phyloP scores from a whole-genome alignment of 1,140 invertebrate genomes.

The Pogonus chalceus region DNA sequence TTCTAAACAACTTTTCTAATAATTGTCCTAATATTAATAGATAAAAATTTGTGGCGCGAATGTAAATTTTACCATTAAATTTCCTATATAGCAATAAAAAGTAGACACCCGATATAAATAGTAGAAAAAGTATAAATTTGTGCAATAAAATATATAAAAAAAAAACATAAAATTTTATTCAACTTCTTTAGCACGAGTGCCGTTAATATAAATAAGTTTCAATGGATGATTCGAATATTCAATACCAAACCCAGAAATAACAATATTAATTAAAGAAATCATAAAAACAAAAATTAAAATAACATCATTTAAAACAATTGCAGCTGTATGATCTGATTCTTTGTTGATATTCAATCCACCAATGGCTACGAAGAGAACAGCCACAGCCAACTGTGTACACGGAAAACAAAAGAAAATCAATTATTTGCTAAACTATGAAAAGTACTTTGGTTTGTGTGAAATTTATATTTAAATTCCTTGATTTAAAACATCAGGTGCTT shows the following conservation, averaged over 20 bases:
- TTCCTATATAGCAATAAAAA: too few relatives aligned
- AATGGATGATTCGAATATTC: constrained; percentile 58
- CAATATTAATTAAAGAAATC: constrained; percentile 66
- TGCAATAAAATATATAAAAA: constrained; percentile 10
- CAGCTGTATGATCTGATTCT: constrained; percentile 54
- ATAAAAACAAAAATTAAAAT: constrained; percentile 69
- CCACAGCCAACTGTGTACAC: constrained; percentile 57
- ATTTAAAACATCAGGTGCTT: constrained; percentile 22
- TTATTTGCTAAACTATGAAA: neutral
- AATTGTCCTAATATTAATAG: too few relatives aligned
- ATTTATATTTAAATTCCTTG: constrained; percentile 1
- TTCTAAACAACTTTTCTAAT: too few relatives aligned
- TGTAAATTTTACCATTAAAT: too few relatives aligned
- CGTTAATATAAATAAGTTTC: constrained; percentile 20
- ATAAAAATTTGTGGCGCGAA: too few relatives aligned
- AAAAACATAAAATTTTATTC: too few relatives aligned
- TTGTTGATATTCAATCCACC: constrained; percentile 71
- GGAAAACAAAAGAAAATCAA: constrained; percentile 9
- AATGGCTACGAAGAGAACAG: constrained; percentile 67
- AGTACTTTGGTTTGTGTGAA: constrained; percentile 6
- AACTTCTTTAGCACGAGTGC: neutral
- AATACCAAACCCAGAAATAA: constrained; percentile 73
- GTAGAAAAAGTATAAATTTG: too few relatives aligned
- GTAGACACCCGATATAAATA: too few relatives aligned
- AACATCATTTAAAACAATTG: constrained; percentile 65